A percentile compares a stretch with the other conserved stretches of the same genome.
These are phyloP conservation scores for Caenorhabditis sp. DNA, from an alignment of 2,888 invertebrate species.

Conservation along the genomic window DNA sequence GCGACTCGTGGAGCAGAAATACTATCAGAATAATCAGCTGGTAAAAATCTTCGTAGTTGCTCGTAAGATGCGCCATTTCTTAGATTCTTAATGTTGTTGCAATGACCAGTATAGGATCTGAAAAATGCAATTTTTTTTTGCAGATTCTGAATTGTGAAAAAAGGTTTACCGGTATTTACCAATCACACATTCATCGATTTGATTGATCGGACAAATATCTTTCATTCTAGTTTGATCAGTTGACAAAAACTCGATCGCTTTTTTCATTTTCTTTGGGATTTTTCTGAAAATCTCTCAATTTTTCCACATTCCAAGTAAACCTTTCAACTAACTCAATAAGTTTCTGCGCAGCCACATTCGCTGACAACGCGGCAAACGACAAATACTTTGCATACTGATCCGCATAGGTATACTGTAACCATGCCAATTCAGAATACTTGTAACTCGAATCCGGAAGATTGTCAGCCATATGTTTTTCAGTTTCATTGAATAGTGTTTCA, in stretches of 20 bases:
- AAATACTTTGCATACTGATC: conserved; percentile 66
- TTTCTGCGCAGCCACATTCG: conserved; percentile 55
- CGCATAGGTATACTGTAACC: conserved; percentile 53
- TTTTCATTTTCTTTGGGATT: conserved; percentile 43
- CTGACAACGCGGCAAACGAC: conserved; percentile 66
- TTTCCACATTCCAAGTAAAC: conserved; percentile 4
- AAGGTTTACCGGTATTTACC: conserved; percentile 58
- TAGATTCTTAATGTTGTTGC: conserved; percentile 70
- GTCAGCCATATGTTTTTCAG: conserved; percentile 51
- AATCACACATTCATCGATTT: conserved; percentile 67
- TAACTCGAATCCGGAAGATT: conserved; percentile 16
- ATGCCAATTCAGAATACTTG: conserved; percentile 47
- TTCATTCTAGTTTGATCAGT: conserved; percentile 55
- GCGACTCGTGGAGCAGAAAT: conserved; percentile 41
- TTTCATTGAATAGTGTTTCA: conserved; percentile 53
- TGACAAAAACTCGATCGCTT: conserved; percentile 32
- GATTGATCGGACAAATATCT: conserved; percentile 63
- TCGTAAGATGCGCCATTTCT: conserved; percentile 67
- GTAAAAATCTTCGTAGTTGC: conserved; percentile 62
- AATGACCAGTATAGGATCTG: conserved; percentile 69
- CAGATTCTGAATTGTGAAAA: background rate
- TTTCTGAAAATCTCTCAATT: conserved; percentile 17
- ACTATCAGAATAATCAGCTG: conserved; percentile 69
- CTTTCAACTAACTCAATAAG: conserved; percentile 44
- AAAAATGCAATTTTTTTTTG: background rate